Evolutionary conservation across 2,888 invertebrate species (phyloP).

Genomic region (Megamerina dolium): DNA sequence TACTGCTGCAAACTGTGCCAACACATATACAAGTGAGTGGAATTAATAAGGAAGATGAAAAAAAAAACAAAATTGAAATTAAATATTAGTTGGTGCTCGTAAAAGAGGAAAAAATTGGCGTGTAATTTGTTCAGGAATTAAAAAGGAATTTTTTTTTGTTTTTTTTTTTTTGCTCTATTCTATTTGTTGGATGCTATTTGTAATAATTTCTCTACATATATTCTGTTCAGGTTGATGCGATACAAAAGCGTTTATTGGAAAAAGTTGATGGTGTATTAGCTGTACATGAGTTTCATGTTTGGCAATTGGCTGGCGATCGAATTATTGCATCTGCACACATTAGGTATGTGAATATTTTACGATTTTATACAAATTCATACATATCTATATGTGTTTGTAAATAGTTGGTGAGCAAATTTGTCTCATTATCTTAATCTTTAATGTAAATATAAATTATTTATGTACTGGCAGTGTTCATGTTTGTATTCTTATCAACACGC

Average conservation of each 20-base stretch:
- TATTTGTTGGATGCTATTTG: neutral
- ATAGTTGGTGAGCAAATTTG: no score
- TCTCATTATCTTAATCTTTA: no score
- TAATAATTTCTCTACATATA: neutral
- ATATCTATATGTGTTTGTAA: no score
- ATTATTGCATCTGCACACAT: constrained; percentile 98
- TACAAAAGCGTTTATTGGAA: constrained; percentile 77
- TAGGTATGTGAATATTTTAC: constrained; percentile 58
- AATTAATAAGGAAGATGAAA: no score
- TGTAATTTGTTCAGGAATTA: no score
- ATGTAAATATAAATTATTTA: no score
- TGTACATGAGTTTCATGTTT: constrained; percentile 97
- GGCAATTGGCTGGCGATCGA: constrained; percentile 94
- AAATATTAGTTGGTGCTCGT: neutral
- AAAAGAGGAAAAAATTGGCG: no score
- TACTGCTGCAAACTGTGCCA: constrained; percentile 95
- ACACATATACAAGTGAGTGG: constrained; percentile 77
- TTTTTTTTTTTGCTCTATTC: neutral
- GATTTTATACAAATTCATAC: neutral
- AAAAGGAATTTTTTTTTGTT: no score
- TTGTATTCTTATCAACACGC: no score
- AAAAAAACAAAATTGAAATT: no score
- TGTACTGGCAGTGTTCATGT: no score
- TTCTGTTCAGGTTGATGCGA: constrained; percentile 68
- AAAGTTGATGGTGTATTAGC: constrained; percentile 92